phyloP scores from a whole-genome alignment of 2,888 invertebrate species.

The Drosophila neoperkinsi region DNA sequence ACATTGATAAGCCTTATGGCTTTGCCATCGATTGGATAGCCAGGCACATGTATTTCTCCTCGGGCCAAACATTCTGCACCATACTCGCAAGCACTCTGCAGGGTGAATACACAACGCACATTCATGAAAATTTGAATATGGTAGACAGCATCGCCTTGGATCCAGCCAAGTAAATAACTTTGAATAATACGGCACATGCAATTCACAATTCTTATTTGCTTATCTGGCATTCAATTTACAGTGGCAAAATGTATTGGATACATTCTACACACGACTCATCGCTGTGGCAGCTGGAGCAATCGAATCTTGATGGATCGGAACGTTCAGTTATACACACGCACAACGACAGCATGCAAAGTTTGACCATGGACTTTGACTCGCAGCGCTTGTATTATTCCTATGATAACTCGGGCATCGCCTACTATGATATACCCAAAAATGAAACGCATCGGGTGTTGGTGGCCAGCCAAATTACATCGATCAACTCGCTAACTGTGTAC shows the following conservation, averaged over 20 bases:
- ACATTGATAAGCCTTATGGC: constrained; percentile 86
- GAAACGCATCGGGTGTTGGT: constrained; percentile 75
- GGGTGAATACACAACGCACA: constrained; percentile 89
- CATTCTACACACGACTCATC: constrained; percentile 84
- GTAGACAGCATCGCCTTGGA: constrained; percentile 90
- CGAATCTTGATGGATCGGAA: constrained; percentile 89
- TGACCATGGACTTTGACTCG: constrained; percentile 87
- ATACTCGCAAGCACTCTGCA: constrained; percentile 90
- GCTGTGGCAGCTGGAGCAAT: constrained; percentile 86
- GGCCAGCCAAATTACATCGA: constrained; percentile 82
- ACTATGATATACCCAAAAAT: constrained; percentile 86
- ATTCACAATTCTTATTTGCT: neutral
- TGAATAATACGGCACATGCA: neutral
- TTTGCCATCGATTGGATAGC: constrained; percentile 94
- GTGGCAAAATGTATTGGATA: constrained; percentile 87
- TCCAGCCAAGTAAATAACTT: constrained; percentile 86
- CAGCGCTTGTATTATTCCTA: constrained; percentile 91
- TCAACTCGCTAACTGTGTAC: constrained; percentile 89
- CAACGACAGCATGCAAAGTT: constrained; percentile 85
- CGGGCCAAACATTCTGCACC: constrained; percentile 86
- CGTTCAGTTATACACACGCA: constrained; percentile 81
- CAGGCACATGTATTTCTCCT: constrained; percentile 87
- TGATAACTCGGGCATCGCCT: constrained; percentile 87
- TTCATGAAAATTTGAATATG: constrained; percentile 83
- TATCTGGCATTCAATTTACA: constrained; percentile 53